Base-by-base conservation (phyloP, 2,113 vertebrate genomes). In the Gracilinanus agilis region DNA sequence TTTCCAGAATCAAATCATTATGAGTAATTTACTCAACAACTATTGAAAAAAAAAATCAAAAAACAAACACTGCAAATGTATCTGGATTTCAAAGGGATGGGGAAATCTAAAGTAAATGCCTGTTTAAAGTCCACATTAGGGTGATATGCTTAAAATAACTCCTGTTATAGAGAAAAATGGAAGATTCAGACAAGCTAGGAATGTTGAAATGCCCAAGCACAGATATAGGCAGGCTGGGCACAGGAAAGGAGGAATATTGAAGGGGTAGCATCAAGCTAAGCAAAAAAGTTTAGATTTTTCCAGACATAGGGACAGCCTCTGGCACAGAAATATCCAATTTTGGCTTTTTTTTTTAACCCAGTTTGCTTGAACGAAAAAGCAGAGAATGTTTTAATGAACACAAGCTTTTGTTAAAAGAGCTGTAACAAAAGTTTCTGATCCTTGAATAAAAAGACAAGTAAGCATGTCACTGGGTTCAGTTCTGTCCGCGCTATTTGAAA, bases 391-490 rank as follows among this genome's bases (percentile, higher is more conserved):
- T 93, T 96, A 91, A 96, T 89, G 94, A 97, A 97, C 61, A 97
- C 92, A 96, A 97, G 95, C 96, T 97, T 98, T 98, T 98, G 95
- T 97, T 97, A 96, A 44, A 83, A 96, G 75, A 93, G 95, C 95
- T 96, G 75, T 97, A 96, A 97, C 97, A 90, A 97, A 97, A 97
- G 97, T 98, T 98, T 98, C 97, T 97, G 98, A 97, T 96, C 98
- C 95, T 98, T 97, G 97, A 92, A 90, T 93, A 98, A 96, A 97
- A 96, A 95, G 92, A 95, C 0, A 94, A 54, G 97, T 93, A 96
- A 97, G 92, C 96, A 97, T 95, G 94, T 98, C 97, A 98, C 96
- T 98, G 98, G 98, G 98, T 99, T 99, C 98, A 98, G 98, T 99
- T 99, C 98, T 99, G 99, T 97, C 96, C 96, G 95, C 96, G 94